Evolutionary conservation across 2,113 vertebrate species (phyloP).

Genomic region (Tragelaphus imberbis): DNA sequence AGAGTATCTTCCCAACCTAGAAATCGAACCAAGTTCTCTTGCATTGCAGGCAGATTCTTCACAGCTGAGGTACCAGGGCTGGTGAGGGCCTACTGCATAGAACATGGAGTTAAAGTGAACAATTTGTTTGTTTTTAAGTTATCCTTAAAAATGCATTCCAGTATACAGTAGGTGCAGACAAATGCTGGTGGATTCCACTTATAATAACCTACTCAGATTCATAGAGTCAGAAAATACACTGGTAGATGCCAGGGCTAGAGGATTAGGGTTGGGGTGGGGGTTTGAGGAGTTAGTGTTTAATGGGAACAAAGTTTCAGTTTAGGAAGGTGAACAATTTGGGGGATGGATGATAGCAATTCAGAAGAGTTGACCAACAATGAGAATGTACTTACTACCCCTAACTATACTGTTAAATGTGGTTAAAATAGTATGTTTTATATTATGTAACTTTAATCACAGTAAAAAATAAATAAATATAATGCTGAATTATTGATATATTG

Average conservation of each 20-base stretch:
- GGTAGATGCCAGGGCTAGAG: not conserved
- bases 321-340: not conserved
- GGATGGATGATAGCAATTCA: not conserved
- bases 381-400: not conserved
- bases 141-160: not conserved
- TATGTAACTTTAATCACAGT: not conserved
- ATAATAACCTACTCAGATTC: not conserved
- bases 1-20: not conserved
- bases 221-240: not conserved
- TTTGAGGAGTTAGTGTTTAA: not conserved
- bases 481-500: not conserved
- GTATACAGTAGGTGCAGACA: not conserved
- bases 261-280: not conserved
- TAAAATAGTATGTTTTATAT: not conserved
- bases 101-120: not conserved
- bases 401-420: not conserved
- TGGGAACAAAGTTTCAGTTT: not conserved
- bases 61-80: not conserved
- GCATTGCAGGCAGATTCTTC: not conserved
- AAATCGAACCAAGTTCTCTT: not conserved
- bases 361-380: not conserved
- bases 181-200: not conserved
- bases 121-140: not conserved
- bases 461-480: not conserved
- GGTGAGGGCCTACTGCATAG: not conserved